Percentiles rank a stretch among this genome's conserved stretches.
Conservation (phyloP, 2,888 invertebrate species). For the Isotomurus palustris region DNA sequence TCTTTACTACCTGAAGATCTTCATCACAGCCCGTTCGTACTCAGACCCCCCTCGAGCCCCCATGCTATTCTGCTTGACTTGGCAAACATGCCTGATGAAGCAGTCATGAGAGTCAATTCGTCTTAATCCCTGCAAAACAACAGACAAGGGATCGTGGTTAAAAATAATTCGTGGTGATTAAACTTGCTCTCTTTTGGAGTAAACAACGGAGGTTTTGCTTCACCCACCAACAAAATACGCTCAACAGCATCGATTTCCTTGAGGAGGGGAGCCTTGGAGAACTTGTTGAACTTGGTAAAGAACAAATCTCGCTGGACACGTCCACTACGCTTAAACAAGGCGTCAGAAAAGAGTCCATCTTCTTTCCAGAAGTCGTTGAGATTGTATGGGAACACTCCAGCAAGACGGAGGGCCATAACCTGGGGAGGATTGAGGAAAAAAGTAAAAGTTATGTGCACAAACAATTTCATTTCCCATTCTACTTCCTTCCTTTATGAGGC, state of each 20-base stretch:
- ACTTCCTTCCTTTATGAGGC: too few relatives aligned
- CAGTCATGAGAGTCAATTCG: conserved; percentile 42
- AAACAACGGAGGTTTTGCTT: background rate
- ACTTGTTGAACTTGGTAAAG: conserved; percentile 36
- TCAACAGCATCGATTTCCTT: conserved; percentile 39
- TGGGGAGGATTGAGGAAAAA: conserved; percentile 2
- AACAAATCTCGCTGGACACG: conserved; percentile 34
- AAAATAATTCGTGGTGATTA: background rate
- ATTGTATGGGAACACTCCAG: conserved; percentile 40
- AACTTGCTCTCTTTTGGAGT: background rate
- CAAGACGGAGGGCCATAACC: conserved; percentile 38
- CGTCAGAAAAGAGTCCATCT: conserved; percentile 13
- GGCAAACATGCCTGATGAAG: conserved; percentile 42
- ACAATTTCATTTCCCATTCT: background rate
- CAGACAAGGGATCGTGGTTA: background rate
- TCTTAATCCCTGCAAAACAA: conserved; percentile 31
- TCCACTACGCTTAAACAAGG: conserved; percentile 22
- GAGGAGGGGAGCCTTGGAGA: conserved; percentile 37
- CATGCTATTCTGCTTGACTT: conserved; percentile 39
- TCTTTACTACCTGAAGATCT: conserved; percentile 33
- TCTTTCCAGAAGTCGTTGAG: conserved; percentile 35
- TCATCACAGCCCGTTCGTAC: conserved; percentile 30
- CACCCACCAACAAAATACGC: conserved; percentile 34
- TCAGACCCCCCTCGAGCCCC: conserved; percentile 26
- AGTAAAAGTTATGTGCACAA: background rate